phyloP scores from a whole-genome alignment of 2,888 invertebrate genomes.

The Sesamia inferens region DNA sequence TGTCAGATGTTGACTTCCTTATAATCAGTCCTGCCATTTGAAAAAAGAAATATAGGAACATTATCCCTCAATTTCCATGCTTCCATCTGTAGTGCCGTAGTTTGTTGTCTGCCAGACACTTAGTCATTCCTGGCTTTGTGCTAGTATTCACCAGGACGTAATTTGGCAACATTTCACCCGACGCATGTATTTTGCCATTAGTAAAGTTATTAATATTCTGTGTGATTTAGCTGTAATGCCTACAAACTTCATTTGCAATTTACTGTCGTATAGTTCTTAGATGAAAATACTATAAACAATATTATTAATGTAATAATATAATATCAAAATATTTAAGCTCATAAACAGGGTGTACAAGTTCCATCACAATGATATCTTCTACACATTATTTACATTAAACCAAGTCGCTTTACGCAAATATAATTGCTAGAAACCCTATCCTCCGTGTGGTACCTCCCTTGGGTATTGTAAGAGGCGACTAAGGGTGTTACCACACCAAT shows the following conservation, averaged over 20 bases:
- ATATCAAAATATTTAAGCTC: background rate
- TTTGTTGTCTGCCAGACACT: background rate
- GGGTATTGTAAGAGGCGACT: too few relatives aligned
- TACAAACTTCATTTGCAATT: slow-evolving; percentile 35
- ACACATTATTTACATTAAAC: background rate
- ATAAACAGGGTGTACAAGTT: background rate
- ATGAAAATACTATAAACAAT: too few relatives aligned
- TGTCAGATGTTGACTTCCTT: background rate
- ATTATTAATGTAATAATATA: too few relatives aligned
- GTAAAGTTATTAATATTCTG: slow-evolving; percentile 37
- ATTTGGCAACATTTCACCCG: background rate
- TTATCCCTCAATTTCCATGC: background rate
- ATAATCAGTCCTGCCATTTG: background rate
- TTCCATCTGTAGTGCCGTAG: too few relatives aligned
- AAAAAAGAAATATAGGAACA: background rate
- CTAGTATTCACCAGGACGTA: background rate
- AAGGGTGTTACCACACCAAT: too few relatives aligned
- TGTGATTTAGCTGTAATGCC: background rate
- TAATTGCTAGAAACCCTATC: background rate
- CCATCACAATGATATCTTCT: background rate
- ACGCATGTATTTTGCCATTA: slow-evolving; percentile 13
- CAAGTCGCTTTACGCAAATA: background rate
- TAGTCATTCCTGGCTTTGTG: background rate
- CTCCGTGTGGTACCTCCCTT: too few relatives aligned
- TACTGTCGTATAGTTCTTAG: background rate